Evolutionary conservation across 2,797 vertebrate species (phyloP), one percentile per base, ranked within the genome.

Genomic region (Aplochiton taeniatus): DNA sequence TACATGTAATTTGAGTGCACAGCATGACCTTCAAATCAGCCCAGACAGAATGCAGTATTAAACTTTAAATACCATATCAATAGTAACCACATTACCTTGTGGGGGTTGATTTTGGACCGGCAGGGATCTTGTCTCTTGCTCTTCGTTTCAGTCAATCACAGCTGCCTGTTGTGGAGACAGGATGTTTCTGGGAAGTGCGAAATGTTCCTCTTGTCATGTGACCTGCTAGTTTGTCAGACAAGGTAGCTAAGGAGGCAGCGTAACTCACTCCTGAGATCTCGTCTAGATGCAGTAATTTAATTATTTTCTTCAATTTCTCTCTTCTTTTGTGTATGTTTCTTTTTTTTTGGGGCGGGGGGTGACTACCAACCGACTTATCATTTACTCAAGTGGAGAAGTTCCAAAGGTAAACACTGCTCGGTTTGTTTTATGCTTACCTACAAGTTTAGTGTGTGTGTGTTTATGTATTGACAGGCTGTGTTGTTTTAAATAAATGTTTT

Each of bases 161-260:
- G 69, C 66, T 66, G 61, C 64, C 68, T 65, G 49, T 75, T 19
- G 7, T 31, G 44, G 60, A 51, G 82, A 77, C 78, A 84, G 82
- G 84, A 85, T 85, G 80, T 85, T 78, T 82, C 58, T 63, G 46
- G 65, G 52, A 57, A 3, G 6, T 31, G 31, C 6, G 68, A 65
- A 73, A 70, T 76, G 77, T 73, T 77, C 69, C 68, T 70, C 4
- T 4, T 58, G 73, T 84, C 81, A 85, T 69, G 71, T 85, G 84
- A 85, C 69, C 42, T 47, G 62, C 12, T 59, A 46, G 17, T 20
- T 20, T 49, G 59, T 61, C 59, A 49, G 59, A 50, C 46, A 58
- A 58, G 42, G 56, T n/a, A 61, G 46, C 60, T 6, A 60, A 69
- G 47, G 47, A 45, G 46, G 41, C 49, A 14, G 12, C 41, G 8